phyloP scores from a whole-genome alignment of 2,797 vertebrate species.

The Enteromius trimaculatus region DNA sequence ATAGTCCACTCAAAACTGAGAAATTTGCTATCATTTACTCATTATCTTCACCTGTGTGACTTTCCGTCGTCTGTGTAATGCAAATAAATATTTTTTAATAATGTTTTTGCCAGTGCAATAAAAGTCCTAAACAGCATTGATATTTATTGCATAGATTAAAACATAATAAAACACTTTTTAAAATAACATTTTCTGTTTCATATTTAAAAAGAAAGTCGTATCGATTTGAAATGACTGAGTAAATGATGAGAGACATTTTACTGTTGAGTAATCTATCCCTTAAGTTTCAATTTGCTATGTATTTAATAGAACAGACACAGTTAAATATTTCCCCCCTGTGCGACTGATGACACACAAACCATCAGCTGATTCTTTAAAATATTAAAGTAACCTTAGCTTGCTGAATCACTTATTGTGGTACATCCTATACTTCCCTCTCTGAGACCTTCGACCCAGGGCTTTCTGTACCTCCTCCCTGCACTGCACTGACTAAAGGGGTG shows the following conservation, averaged over 20 bases:
- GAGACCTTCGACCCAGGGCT: constrained; percentile 32
- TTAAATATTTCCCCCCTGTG: background rate
- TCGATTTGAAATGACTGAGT: background rate
- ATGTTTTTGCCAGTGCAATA: background rate
- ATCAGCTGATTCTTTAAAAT: background rate
- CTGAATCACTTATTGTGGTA: background rate
- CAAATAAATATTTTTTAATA: background rate
- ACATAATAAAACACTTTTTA: background rate
- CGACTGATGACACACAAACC: background rate
- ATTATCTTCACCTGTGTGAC: background rate
- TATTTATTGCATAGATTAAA: background rate
- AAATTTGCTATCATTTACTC: background rate
- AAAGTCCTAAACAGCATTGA: background rate
- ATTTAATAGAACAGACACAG: background rate
- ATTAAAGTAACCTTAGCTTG: background rate
- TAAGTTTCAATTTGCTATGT: background rate
- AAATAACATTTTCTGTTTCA: background rate
- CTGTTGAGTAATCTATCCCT: background rate
- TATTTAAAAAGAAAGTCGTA: background rate
- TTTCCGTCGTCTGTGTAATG: background rate
- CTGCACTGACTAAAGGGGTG: constrained; percentile 72
- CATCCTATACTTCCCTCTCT: background rate
- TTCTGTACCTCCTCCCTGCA: constrained; percentile 38
- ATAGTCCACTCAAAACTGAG: background rate
- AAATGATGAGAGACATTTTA: background rate